A percentile compares a stretch with the other conserved stretches of the same genome.
Evolutionary conservation across 2,113 vertebrate genomes (phyloP).

Genomic region (Probosciger aterrimus): DNA sequence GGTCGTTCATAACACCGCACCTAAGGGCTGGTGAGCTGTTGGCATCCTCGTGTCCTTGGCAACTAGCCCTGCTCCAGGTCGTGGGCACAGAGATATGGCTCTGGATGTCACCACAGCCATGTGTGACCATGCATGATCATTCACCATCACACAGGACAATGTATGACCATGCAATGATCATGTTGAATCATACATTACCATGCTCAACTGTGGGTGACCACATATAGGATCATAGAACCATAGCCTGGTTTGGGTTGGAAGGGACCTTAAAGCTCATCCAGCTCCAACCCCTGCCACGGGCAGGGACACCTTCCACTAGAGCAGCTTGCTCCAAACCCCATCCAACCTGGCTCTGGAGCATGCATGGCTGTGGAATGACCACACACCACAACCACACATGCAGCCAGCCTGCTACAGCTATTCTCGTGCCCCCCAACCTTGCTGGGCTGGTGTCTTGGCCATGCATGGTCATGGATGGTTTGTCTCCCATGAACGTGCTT

Average conservation of each 20-base stretch:
- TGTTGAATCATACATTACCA: no score
- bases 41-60: accelerated
- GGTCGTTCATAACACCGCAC: neutral
- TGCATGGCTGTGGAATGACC: neutral
- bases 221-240: neutral
- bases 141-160: neutral
- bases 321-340: neutral
- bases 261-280: neutral
- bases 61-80: neutral
- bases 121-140: neutral
- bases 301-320: neutral
- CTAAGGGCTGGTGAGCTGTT: accelerated
- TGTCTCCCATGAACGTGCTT: neutral
- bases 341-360: neutral
- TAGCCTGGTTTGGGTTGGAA: neutral
- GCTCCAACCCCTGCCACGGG: neutral
- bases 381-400: neutral
- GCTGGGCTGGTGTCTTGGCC: neutral
- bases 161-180: neutral
- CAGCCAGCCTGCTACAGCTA: neutral
- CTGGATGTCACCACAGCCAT: neutral
- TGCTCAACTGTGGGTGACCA: accelerated
- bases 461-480: neutral
- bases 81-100: neutral
- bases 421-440: neutral